Conservation (phyloP, 2,888 invertebrate species). For the Drosophila setosimentum region DNA sequence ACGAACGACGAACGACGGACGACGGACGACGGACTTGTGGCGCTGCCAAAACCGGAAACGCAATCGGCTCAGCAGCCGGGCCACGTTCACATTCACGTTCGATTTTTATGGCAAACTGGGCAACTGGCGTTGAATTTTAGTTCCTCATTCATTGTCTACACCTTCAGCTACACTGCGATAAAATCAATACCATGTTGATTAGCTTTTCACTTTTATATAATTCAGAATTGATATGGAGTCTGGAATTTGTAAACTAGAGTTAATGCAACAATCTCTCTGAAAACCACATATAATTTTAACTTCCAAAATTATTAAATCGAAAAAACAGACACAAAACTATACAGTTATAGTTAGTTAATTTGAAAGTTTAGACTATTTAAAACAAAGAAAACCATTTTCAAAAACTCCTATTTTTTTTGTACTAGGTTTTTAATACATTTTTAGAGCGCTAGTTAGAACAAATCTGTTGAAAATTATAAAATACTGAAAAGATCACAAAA, state of each 20-base stretch:
- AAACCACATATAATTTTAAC: neutral
- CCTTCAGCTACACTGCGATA: conserved; percentile 32
- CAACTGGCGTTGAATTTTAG: conserved; percentile 62
- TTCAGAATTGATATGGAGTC: no score
- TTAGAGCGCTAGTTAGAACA: no score
- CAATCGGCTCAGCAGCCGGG: conserved; percentile 60
- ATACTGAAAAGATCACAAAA: no score
- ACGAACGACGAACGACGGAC: conserved; percentile 8
- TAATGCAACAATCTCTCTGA: neutral
- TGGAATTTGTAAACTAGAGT: neutral
- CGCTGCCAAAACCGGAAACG: conserved; percentile 54
- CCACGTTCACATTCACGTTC: conserved; percentile 77
- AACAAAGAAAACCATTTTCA: no score
- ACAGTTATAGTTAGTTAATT: no score
- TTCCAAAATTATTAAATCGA: no score
- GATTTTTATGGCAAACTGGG: conserved; percentile 72
- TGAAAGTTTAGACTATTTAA: no score
- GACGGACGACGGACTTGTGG: conserved; percentile 8
- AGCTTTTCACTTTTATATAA: neutral
- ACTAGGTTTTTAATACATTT: no score
- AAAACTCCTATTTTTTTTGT: no score
- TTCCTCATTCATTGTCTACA: conserved; percentile 75
- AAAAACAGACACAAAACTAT: no score
- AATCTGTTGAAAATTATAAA: no score
- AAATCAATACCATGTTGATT: neutral